Conservation (phyloP, 2,797 vertebrate species). For the Microhierax caerulescens region DNA sequence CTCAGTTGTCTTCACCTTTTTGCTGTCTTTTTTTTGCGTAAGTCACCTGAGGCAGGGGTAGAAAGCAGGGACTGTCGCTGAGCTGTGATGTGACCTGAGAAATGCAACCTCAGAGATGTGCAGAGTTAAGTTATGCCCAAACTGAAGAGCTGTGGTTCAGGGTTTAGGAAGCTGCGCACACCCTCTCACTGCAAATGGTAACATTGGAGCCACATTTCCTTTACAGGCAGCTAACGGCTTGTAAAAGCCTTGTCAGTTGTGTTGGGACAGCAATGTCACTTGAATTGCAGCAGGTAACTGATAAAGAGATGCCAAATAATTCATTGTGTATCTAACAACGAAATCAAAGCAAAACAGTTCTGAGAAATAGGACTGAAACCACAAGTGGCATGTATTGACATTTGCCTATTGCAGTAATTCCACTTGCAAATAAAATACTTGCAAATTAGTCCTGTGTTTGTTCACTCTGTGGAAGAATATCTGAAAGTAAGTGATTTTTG, state of each 20-base stretch:
- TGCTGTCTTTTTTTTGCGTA: neutral
- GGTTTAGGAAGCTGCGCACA: neutral
- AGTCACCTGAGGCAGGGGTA: neutral
- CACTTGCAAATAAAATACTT: neutral
- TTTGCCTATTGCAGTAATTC: neutral
- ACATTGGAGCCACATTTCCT: neutral
- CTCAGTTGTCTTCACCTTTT: neutral
- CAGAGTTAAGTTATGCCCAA: neutral
- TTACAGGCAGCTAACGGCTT: neutral
- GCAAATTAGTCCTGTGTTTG: neutral
- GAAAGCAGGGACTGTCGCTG: neutral
- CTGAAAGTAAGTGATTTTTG: neutral
- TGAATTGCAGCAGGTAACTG: neutral
- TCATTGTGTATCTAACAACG: neutral
- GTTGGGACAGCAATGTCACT: neutral
- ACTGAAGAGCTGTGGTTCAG: neutral
- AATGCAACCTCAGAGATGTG: neutral
- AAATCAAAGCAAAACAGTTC: conserved; percentile 18
- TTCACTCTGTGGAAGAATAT: neutral
- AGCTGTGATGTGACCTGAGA: neutral
- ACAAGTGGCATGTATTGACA: neutral
- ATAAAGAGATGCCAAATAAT: neutral
- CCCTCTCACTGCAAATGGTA: neutral
- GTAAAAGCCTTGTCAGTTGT: neutral
- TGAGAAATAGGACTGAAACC: neutral